Evolutionary conservation across 1,140 invertebrate species (phyloP).

Genomic region (Olivierus martensii): DNA sequence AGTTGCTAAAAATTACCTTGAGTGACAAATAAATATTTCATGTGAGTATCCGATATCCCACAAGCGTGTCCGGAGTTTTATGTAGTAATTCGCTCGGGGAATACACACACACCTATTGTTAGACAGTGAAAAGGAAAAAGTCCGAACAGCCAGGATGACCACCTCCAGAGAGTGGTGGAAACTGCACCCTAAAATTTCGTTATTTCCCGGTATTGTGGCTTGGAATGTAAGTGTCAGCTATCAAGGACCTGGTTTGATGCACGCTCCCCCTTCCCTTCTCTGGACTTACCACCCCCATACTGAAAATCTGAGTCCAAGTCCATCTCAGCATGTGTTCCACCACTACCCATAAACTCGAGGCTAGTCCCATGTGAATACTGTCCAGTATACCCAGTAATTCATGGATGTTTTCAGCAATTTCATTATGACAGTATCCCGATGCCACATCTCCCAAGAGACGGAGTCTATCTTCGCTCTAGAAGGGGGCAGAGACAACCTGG

Average conservation of each 20-base stretch:
- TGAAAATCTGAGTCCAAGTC: background rate
- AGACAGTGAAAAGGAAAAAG: no score
- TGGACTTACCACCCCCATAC: background rate
- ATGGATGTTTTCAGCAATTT: background rate
- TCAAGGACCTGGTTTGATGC: no score
- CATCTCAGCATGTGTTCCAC: background rate
- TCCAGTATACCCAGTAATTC: background rate
- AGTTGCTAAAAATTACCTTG: no score
- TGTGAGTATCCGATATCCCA: no score
- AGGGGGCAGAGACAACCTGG: background rate
- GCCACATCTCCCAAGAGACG: background rate
- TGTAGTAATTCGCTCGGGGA: no score
- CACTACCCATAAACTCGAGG: background rate
- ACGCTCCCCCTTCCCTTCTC: background rate
- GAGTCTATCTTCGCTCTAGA: background rate
- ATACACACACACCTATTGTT: no score
- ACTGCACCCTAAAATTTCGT: background rate
- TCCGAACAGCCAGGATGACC: no score
- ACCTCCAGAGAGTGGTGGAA: no score
- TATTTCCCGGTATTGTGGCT: background rate
- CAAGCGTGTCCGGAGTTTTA: no score
- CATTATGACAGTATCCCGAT: background rate
- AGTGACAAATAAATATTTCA: no score
- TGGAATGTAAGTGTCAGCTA: conserved; percentile 3
- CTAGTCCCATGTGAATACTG: background rate